Conservation (phyloP, 2,113 vertebrate species). For the Pomatostomus ruficeps region DNA sequence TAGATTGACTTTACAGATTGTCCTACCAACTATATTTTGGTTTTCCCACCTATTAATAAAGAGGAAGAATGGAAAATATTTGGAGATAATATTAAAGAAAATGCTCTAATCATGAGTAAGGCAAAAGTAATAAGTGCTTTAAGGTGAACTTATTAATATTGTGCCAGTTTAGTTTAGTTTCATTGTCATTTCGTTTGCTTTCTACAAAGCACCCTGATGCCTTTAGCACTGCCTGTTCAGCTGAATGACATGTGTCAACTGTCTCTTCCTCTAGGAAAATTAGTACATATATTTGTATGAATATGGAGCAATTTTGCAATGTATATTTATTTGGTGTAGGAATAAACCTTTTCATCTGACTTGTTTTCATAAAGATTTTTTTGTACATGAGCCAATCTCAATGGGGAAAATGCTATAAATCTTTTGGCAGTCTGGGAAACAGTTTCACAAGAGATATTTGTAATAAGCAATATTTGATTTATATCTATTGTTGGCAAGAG, state of each 20-base stretch:
- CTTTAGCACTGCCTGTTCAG: neutral
- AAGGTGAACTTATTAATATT: neutral
- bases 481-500: conserved; percentile 16
- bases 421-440: neutral
- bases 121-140: neutral
- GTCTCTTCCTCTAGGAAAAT: neutral
- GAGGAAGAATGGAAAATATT: neutral
- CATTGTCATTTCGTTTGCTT: neutral
- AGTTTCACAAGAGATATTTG: conserved; percentile 25
- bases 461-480: conserved; percentile 26
- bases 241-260: neutral
- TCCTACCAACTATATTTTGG: neutral
- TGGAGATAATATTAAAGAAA: neutral
- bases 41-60: neutral
- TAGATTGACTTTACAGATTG: neutral
- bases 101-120: neutral
- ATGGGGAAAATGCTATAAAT: conserved; percentile 1
- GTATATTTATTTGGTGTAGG: neutral
- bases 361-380: neutral
- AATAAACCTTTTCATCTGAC: neutral
- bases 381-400: neutral
- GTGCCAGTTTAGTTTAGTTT: neutral
- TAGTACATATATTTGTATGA: neutral
- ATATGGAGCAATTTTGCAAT: neutral
- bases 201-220: neutral